Base-by-base conservation (phyloP, 2,113 vertebrate genomes). In the Eidolon helvum region DNA sequence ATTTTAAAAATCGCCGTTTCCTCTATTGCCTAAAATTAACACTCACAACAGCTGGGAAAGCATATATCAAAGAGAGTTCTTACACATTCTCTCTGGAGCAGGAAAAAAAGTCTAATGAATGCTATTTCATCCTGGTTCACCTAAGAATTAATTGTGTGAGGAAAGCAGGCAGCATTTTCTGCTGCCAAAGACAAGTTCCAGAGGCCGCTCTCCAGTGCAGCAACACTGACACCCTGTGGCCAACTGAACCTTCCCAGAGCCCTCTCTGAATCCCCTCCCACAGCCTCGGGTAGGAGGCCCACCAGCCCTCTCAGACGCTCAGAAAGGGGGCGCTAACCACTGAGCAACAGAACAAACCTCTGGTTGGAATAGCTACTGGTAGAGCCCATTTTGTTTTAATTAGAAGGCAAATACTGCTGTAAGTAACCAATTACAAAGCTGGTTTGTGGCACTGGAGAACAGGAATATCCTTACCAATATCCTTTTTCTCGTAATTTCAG, bases 211-310 rank as follows among this genome's bases (percentile, higher is more conserved):
- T 98, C 98, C 96, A 75, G 45, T 95, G 98, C 97, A 97, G 98
- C 98, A 99, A 98, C 97, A 98, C 98, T 99, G 99, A 99, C 99
- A 99, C 98, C 99, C 35, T 98, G 98, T 99, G 99, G 99, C 97
- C 98, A 96, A 89, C 22, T 69, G 88, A 90, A 22, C 91, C 72
- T 53, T 94, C 35, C 77, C 22, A 2, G 68, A 16, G 48, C 45
- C 86, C n/a, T 18, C 22, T 11, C 61, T 4, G 57, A 19, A 72
- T 94, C 93, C 26, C 48, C 30, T 94, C 21, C 10, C 61, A 8
- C 18, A 38, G 0, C 24, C 63, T 84, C 38, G 8, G 28, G 35
- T 21, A 63, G 77, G 85, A 45, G n/a, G 15, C 12, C 10, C 40
- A 21, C 14, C 0, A 63, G 0, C 21, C 48, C 16, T 22, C 59